Evolutionary conservation across 2,113 vertebrate genomes (phyloP).

Genomic region (Anguilla japonica): DNA sequence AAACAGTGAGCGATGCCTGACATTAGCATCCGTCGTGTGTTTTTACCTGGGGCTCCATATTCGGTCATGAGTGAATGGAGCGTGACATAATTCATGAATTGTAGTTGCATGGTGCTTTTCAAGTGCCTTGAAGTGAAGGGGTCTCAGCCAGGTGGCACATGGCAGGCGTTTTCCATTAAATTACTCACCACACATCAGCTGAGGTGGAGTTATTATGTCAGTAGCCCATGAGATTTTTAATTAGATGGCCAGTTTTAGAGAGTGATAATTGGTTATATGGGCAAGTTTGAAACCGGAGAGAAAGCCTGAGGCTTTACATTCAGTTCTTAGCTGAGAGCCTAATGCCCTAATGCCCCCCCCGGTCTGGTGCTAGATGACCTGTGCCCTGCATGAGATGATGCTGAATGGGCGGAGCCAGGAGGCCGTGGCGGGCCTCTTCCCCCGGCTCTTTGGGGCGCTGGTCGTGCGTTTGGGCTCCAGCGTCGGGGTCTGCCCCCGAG

Average conservation of each 20-base stretch:
- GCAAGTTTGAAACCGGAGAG: no score
- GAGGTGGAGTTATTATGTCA: no score
- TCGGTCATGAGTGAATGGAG: neutral
- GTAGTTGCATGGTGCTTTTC: neutral
- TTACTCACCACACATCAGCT: no score
- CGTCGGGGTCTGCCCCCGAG: constrained; percentile 79
- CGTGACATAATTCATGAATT: neutral
- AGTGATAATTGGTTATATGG: no score
- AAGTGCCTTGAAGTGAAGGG: neutral
- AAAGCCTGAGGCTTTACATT: neutral
- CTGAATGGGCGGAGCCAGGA: constrained; percentile 72
- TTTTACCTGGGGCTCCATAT: neutral
- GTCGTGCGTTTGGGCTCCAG: constrained; percentile 80
- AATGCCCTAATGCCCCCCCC: neutral
- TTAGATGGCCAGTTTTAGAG: no score
- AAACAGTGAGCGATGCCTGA: neutral
- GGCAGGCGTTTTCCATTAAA: no score
- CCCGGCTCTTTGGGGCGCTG: constrained; percentile 79
- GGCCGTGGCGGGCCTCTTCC: constrained; percentile 69
- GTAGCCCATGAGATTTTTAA: no score
- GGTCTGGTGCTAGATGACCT: constrained; percentile 75
- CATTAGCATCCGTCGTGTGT: neutral
- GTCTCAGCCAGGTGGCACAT: no score
- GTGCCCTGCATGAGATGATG: constrained; percentile 82
- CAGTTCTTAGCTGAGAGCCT: neutral